Base-by-base conservation (phyloP, 1,140 invertebrate species). In the Prorops nasuta region DNA sequence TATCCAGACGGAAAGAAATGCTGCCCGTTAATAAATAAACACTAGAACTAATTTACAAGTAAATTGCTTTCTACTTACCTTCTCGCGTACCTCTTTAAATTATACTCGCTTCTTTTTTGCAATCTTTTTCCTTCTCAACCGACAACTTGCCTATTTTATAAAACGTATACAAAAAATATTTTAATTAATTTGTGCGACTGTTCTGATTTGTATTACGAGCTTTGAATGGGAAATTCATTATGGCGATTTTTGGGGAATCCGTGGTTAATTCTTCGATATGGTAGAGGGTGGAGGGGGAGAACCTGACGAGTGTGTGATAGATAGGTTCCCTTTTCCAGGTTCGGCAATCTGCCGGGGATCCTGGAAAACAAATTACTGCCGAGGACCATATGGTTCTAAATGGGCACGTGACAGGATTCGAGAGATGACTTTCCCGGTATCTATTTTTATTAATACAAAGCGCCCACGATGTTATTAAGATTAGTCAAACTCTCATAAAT, bases 351-450 rank as follows among this genome's bases (percentile, higher is more conserved):
- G 35, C 45, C 24, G 42, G 28, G 15, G 37, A 14, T 36, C 18
- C 16, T 16, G 22, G 16, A 47, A 24, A 44, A 28, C 36, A 51
- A 56, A 49, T n/a, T 35, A 22, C 20, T 34, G 15, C 8, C 42
- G 43, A 31, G 34, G 40, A 17, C 49, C 61, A 63, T 63, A 63
- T 63, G 59, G 56, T 14, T 31, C n/a, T 22, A 6, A 44, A 2
- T 18, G 40, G 42, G 15, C 54, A 37, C 38, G 44, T 37, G 52
- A 35, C 39, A 10, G 36, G 44, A 58, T 58, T 36, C 43, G 20
- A 15, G 8, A 17, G 19, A 9, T 20, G 19, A 18, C 18, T 3
- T 8, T 9, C 31, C 20, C 15, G 17, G 12, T 2, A 31, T 28
- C 10, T 4, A 6, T 6, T 6, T 4, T 28, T 10, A 28, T 10